phyloP scores from a whole-genome alignment of 2,797 vertebrate species.

The Gallirallus australis region DNA sequence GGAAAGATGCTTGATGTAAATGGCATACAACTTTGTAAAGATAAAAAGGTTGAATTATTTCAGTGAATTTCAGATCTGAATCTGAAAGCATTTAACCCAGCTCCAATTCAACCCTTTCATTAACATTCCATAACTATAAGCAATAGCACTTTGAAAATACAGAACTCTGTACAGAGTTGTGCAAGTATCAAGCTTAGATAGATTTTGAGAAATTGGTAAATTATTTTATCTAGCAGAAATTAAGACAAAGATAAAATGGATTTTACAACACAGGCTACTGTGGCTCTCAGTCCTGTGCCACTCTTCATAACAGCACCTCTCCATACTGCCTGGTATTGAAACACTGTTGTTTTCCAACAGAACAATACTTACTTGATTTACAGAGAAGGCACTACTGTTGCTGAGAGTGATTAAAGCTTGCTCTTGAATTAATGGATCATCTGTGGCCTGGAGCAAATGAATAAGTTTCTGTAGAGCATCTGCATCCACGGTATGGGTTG shows the following conservation, averaged over 20 bases:
- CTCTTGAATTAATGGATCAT: constrained; percentile 82
- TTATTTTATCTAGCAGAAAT: not conserved
- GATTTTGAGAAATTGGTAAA: not conserved
- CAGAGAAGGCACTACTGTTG: constrained; percentile 93
- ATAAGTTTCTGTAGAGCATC: constrained; percentile 88
- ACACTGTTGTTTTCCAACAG: constrained; percentile 9
- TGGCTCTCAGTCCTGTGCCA: not conserved
- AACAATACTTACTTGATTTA: constrained; percentile 88
- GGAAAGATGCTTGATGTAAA: not conserved
- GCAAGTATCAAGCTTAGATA: not conserved
- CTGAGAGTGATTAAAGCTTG: constrained; percentile 88
- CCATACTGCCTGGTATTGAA: not conserved
- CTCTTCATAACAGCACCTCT: not conserved
- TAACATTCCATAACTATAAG: not conserved
- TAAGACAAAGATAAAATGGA: not conserved
- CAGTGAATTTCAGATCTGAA: not conserved
- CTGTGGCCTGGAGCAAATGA: constrained; percentile 83
- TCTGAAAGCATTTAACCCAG: not conserved
- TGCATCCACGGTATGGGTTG: constrained; percentile 79
- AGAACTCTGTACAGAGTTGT: not conserved
- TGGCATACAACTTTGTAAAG: not conserved
- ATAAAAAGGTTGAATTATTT: not conserved
- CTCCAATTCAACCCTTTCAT: not conserved
- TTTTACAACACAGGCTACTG: not conserved
- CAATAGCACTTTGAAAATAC: not conserved